Conservation (phyloP, 1,140 invertebrate genomes). For the Temnothorax nylanderi region DNA sequence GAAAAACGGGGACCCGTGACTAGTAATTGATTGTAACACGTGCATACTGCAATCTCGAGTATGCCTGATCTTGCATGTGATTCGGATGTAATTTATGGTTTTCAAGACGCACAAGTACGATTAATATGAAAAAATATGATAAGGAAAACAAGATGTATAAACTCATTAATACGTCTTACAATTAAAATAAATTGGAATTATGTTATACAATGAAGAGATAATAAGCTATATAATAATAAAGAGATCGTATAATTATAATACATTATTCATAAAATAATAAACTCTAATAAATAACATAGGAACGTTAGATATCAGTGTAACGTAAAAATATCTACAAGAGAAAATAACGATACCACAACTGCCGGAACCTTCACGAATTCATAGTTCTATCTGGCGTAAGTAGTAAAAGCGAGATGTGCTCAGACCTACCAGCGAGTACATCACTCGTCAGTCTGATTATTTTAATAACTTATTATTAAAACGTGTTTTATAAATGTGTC, state of each 20-base stretch:
- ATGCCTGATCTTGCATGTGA: constrained; percentile 2
- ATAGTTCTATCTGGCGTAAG: background rate
- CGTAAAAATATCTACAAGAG: background rate
- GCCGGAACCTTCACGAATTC: background rate
- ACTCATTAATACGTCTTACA: background rate
- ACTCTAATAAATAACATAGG: background rate
- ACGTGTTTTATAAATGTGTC: background rate
- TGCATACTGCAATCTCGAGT: constrained; percentile 20
- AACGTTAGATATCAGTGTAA: background rate
- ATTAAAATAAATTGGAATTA: background rate
- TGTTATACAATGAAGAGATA: background rate
- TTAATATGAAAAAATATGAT: background rate
- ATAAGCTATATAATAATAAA: background rate
- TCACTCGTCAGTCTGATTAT: background rate
- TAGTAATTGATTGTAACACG: constrained; percentile 54
- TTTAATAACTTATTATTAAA: constrained; percentile 8
- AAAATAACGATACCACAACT: background rate
- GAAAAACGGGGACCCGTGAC: constrained; percentile 32
- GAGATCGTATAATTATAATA: too few relatives aligned
- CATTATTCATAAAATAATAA: background rate
- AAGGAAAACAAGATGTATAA: background rate
- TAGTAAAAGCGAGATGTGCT: background rate
- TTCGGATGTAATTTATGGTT: background rate
- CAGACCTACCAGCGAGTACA: background rate
- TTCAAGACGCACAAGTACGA: background rate